phyloP scores from a whole-genome alignment of 1,140 invertebrate species.

The Drosophila lacteicornis region DNA sequence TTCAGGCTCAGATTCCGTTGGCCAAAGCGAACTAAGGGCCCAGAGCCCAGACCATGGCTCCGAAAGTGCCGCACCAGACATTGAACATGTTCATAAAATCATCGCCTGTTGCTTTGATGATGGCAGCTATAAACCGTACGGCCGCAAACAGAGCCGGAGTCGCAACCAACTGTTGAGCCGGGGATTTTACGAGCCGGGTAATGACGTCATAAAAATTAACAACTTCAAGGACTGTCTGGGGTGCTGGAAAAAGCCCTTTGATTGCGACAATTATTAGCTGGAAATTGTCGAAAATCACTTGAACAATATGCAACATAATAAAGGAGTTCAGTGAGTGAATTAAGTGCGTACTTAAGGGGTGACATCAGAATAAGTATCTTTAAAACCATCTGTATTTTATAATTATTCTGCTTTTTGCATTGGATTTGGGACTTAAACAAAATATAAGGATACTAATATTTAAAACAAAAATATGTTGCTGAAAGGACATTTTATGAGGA shows the following conservation, averaged over 20 bases:
- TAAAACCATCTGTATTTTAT: neutral
- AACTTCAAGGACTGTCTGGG: conserved; percentile 59
- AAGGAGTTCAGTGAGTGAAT: neutral
- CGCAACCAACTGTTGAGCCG: conserved; percentile 75
- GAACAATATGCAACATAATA: neutral
- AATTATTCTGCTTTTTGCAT: no score
- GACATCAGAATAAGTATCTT: neutral
- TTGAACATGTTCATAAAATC: conserved; percentile 77
- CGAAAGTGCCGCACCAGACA: conserved; percentile 37
- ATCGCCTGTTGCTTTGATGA: conserved; percentile 66
- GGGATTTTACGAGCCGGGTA: conserved; percentile 81
- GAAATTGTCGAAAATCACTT: conserved; percentile 30
- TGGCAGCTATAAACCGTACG: conserved; percentile 46
- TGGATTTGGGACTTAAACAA: no score
- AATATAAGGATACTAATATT: no score
- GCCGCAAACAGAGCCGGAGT: conserved; percentile 30
- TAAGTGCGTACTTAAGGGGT: conserved; percentile 35
- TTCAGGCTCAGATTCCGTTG: conserved; percentile 46
- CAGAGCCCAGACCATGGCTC: conserved; percentile 13
- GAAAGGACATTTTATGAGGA: no score
- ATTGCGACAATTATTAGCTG: conserved; percentile 55
- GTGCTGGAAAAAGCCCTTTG: conserved; percentile 45
- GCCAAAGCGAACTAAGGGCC: neutral
- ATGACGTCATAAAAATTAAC: conserved; percentile 84
- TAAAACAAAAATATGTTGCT: no score